These are phyloP conservation scores for Trimorus sp. DNA, from an alignment of 2,888 invertebrate genomes.

Conservation along the genomic window DNA sequence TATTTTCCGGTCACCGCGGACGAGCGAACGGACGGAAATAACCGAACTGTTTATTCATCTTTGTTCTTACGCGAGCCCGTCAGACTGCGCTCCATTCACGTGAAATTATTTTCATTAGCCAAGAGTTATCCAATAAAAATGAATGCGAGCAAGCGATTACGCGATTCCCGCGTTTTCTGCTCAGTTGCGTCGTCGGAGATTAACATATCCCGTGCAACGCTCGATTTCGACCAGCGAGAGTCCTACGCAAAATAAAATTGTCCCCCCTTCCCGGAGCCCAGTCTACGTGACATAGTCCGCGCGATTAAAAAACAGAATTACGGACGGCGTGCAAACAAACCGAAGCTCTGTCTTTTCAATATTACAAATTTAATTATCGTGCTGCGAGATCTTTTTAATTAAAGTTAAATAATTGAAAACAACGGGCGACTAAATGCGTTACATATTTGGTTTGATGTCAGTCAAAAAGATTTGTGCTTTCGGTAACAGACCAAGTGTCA, in stretches of 20 bases:
- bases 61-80: constrained; percentile 23
- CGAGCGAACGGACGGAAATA: constrained; percentile 22
- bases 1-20: too few relatives aligned
- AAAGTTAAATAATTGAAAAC: constrained; percentile 12
- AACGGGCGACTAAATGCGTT: neutral
- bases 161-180: constrained; percentile 44
- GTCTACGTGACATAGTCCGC: too few relatives aligned
- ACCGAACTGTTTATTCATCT: constrained; percentile 22
- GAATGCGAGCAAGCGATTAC: constrained; percentile 39
- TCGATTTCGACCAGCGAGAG: too few relatives aligned
- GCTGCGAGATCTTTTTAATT: constrained; percentile 16
- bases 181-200: constrained; percentile 22
- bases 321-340: too few relatives aligned
- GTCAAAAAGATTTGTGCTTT: too few relatives aligned
- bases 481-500: too few relatives aligned
- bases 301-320: neutral
- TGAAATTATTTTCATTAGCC: constrained; percentile 47
- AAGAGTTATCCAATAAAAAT: constrained; percentile 57
- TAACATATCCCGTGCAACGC: constrained; percentile 17
- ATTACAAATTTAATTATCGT: constrained; percentile 17
- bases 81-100: constrained; percentile 29
- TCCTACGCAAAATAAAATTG: too few relatives aligned
- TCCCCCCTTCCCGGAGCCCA: too few relatives aligned
- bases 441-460: too few relatives aligned
- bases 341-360: too few relatives aligned